Percentiles rank a stretch among this genome's conserved stretches.
phyloP scores from a whole-genome alignment of 2,113 vertebrate genomes.

The Sciurus niger region DNA sequence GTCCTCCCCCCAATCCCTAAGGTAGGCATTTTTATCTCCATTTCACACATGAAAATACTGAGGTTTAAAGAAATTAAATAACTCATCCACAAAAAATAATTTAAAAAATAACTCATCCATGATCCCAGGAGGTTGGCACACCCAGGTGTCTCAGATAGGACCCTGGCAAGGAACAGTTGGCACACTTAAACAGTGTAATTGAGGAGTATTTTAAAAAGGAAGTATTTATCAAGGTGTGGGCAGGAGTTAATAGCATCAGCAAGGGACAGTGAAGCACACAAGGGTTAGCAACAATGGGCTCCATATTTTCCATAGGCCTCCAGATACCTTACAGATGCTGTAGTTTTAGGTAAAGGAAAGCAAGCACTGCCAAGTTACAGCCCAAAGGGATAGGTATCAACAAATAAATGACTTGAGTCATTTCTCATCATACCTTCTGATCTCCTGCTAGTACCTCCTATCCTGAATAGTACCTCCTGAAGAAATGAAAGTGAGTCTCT shows the following conservation, averaged over 20 bases:
- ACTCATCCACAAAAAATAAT: neutral
- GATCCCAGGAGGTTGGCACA: neutral
- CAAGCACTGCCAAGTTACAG: neutral
- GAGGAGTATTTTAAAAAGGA: neutral
- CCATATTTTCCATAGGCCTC: neutral
- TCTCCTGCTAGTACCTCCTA: neutral
- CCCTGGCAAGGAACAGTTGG: neutral
- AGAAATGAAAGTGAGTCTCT: neutral
- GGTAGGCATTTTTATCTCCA: neutral
- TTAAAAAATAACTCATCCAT: neutral
- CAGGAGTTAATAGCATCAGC: neutral
- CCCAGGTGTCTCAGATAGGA: neutral
- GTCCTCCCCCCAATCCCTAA: neutral
- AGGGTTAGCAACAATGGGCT: neutral
- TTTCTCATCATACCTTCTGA: neutral
- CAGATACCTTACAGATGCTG: neutral
- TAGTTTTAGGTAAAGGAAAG: neutral
- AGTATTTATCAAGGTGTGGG: neutral
- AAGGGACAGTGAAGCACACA: neutral
- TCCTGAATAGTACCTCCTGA: neutral
- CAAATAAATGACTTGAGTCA: neutral
- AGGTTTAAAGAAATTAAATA: neutral
- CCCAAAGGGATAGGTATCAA: neutral
- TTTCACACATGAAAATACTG: neutral
- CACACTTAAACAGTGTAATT: neutral